Evolutionary conservation across 2,888 invertebrate genomes (phyloP), one percentile per base, ranked within the genome.

Genomic region (Cheilosia vulpina): DNA sequence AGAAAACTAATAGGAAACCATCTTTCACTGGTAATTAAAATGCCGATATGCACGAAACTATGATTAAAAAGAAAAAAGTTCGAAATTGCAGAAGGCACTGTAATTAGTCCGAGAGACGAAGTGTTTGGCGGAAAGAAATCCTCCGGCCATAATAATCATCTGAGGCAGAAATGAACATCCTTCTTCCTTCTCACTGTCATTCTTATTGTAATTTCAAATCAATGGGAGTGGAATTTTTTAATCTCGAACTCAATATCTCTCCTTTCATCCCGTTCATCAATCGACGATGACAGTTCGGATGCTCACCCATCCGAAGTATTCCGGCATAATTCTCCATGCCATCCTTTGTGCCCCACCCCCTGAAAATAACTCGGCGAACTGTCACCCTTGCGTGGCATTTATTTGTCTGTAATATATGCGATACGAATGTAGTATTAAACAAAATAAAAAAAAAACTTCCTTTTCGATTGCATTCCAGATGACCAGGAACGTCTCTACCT

Each of bases 401-500:
- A 45, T 72, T 60, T 52, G 11, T 76, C 4, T 43, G n/a, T 47
- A 53, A 62, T 13, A 27, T 43, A 27, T 65, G 17, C 41, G 13
- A 11, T 58, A 65, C 43, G 15, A 52, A 58, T 65, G 52, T 60
- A 34, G 24, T 31, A 65, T 31, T 31, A 31, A 31, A 31, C 2
- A 31, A 31, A 31, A 31, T 31, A 31, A 2, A 31, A 52, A 65
- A 73, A 69, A 31, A 60, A 75, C 31, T 45, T 21, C 65, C 17
- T 80, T 85, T 79, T 66, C 52, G 58, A 72, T 81, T 81, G 77
- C 72, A 82, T 88, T 87, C 63, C 89, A 92, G 92, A 90, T 87
- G 90, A 92, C 88, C 92, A 92, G 87, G 90, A 92, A 88, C 91
- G 96, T 87, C 94, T 97, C 91, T 96, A 97, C 93, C 93, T 97